Base-by-base conservation (phyloP, 2,797 vertebrate genomes). In the Coranthus polyacanthus region DNA sequence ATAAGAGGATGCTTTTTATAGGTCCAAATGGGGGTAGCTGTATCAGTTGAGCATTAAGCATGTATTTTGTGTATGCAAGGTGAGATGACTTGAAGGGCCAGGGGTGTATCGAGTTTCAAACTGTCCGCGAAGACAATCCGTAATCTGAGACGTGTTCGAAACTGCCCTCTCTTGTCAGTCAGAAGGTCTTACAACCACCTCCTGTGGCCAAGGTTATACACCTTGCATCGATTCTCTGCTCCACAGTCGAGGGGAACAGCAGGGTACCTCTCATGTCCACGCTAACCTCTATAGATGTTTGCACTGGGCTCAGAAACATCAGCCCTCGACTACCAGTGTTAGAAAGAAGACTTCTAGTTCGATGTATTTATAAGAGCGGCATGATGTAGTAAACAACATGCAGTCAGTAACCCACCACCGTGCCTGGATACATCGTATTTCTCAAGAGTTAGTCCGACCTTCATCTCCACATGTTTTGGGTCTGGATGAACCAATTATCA, bases 81-180 rank as follows among this genome's bases (percentile, higher is more conserved):
- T 12, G 36, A 9, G 12, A 59, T 22, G 42, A n/a, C 21, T 5
- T 41, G 7, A 22, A 38, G 34, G 37, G 17, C 2, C 36, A n/a
- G 18, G 22, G 16, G 7, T 34, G 22, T 21, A 16, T 42, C 16
- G 20, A 39, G 16, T 44, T 43, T 34, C 12, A 18, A 44, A 15
- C 42, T 44, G 11, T 42, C 17, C 12, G 38, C 8, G 22, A 44
- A 52, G 18, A 44, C 32, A 15, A n/a, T 8, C 44, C 6, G 61
- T 43, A 50, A 41, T 34, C 12, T 36, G 59, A 54, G 55, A 29
- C 41, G 3, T 39, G 42, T 49, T 54, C 56, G 13, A n/a, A 46
- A 46, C 12, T 70, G 66, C 64, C 70, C 49, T 56, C 45, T 57
- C 36, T n/a, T 68, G 71, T 71, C 57, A 50, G 20, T 38, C 6